Conservation (phyloP, 2,888 invertebrate species). For the Caenorhabditis sinica region DNA sequence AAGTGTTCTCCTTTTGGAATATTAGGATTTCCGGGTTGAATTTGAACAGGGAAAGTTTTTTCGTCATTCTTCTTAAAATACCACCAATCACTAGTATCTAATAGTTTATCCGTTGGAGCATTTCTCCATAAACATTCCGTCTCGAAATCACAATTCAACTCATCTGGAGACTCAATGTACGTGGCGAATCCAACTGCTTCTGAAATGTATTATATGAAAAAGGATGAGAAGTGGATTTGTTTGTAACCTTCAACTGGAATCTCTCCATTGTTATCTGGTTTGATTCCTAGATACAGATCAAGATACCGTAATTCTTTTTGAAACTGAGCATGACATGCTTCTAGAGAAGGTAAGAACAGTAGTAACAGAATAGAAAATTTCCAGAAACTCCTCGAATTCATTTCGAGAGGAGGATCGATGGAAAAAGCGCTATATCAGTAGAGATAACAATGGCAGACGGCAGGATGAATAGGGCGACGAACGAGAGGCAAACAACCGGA, state of each 20-base stretch:
- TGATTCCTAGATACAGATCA: conserved; percentile 81
- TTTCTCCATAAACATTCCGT: conserved; percentile 81
- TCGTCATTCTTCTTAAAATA: conserved; percentile 80
- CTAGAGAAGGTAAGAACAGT: conserved; percentile 25
- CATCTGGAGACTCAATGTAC: conserved; percentile 76
- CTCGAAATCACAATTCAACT: conserved; percentile 79
- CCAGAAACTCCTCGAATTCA: conserved; percentile 22
- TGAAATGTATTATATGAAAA: conserved; percentile 59
- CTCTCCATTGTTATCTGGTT: conserved; percentile 79
- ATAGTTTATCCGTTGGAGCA: conserved; percentile 76
- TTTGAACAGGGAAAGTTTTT: conserved; percentile 81
- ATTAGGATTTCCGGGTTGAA: conserved; percentile 78
- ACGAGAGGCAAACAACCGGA: conserved; percentile 42
- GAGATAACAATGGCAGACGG: conserved; percentile 45
- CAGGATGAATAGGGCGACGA: conserved; percentile 21
- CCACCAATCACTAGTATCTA: conserved; percentile 83
- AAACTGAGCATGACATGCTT: conserved; percentile 78
- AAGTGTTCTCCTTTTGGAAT: conserved; percentile 75
- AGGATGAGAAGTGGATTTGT: too few species aligned
- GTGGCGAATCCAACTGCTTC: conserved; percentile 71
- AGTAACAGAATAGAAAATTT: conserved; percentile 29
- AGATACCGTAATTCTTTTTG: conserved; percentile 81
- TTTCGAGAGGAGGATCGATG: conserved; percentile 4
- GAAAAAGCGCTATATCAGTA: conserved; percentile 14
- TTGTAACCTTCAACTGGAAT: conserved; percentile 74